A percentile compares a stretch with the other conserved stretches of the same genome.
These are phyloP conservation scores for Fabriciana adippe DNA, from an alignment of 2,888 invertebrate species.

Conservation along the genomic window DNA sequence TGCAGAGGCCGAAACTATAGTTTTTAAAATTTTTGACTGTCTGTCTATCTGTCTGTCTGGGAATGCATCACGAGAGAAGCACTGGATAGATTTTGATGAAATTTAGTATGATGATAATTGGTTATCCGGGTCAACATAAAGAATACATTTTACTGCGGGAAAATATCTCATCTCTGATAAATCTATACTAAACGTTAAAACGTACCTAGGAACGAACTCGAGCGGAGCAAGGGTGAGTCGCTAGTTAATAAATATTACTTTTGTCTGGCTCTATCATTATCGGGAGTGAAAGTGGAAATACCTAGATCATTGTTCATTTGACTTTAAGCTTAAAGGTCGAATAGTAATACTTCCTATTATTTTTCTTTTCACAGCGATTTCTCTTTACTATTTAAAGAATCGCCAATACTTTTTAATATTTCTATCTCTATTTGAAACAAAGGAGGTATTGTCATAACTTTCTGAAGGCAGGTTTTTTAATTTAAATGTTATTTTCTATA, in stretches of 20 bases:
- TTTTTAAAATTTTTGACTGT: too few relatives aligned
- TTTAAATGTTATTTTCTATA: not conserved
- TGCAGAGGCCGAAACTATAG: too few relatives aligned
- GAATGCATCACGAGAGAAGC: too few relatives aligned
- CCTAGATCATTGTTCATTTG: slow-evolving; percentile 13
- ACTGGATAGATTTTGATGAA: too few relatives aligned
- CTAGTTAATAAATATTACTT: not conserved
- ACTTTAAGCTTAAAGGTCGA: slow-evolving; percentile 18
- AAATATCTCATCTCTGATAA: too few relatives aligned
- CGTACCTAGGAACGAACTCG: too few relatives aligned
- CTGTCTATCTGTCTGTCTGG: too few relatives aligned
- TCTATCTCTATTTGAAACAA: not conserved
- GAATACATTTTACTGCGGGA: too few relatives aligned
- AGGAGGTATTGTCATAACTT: slow-evolving; percentile 3
- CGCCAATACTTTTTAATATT: slow-evolving; percentile 14
- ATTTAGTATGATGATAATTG: too few relatives aligned
- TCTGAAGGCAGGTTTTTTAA: not conserved
- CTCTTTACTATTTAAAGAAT: slow-evolving; percentile 2
- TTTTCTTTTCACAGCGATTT: slow-evolving; percentile 6
- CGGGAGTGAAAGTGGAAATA: not conserved
- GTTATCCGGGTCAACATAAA: too few relatives aligned
- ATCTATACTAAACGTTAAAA: too few relatives aligned
- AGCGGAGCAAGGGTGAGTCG: not conserved
- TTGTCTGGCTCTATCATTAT: not conserved
- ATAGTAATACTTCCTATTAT: not conserved